Base-by-base conservation (phyloP, 2,888 invertebrate species). In the Helleia helle region DNA sequence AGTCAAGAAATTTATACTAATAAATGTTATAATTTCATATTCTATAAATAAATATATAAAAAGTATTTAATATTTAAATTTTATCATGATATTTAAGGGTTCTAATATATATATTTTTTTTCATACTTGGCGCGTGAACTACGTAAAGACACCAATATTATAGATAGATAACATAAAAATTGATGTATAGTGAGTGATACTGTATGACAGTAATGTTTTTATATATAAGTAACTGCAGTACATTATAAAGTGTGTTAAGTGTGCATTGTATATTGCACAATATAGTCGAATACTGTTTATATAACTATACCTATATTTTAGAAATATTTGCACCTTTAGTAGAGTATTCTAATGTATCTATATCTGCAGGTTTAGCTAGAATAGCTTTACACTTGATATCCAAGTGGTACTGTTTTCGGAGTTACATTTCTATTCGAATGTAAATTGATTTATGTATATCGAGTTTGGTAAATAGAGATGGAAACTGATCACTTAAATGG, bases 291-390 rank as follows among this genome's bases (percentile, higher is more conserved):
- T 71, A 74, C 63, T 57, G 67, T 77, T 77, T 72, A 77, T 76
- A 76, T 51, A 77, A 71, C 73, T 77, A 65, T 60, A 65, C 60
- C 59, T 66, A 74, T 84, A 83, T 84, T 84, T 84, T 81, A 83
- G 83, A 79, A 69, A 74, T 84, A 84, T 84, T 83, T 84, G 83
- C 83, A 84, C 83, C 77, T 70, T 75, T 72, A 69, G 83, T 81
- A 83, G 81, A 74, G 71, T 77, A 74, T 71, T 70, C 66, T 65
- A 70, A 69, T 72, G 73, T 22, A 22, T 22, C 22, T 81, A 73
- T 79, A 77, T 73, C 73, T 70, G 83, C 83, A 79, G 79, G 71
- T 65, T 71, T 77, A 79, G 73, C 65, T 79, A 81, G 67, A 46
- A 60, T 71, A 68, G 39, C 39, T 40, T 40, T 14, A 30, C 30